Evolutionary conservation across 1,140 invertebrate species (phyloP), one percentile per base, ranked within the genome.

Genomic region (Trichonephila clavata): DNA sequence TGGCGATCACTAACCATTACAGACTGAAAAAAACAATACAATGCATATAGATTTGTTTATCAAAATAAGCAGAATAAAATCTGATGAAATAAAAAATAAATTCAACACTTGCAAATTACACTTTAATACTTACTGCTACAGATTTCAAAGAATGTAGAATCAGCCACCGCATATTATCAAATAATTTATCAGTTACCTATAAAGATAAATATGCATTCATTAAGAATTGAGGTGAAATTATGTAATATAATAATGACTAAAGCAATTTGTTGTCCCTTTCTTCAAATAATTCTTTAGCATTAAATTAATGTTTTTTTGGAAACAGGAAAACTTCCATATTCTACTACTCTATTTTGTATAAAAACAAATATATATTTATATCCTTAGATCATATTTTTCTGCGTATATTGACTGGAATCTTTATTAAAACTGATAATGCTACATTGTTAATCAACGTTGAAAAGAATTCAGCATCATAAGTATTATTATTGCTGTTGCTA

Each of bases 81-180:
- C 8, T 18, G 16, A 43, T 43, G 6, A 20, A 65, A 7, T 43
- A 65, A 87, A 80, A 14, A 60, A 27, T 21, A 21, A 13, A 68
- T 50, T 16, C 16, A 88, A 4, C 39, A 39, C 0, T 39, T 39
- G 7, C 6, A 84, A 24, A 27, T 81, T 63, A 20, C 21, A 20
- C 39, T 39, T 32, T 39, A 77, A 90, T 50, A 95, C 90, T 94
- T 90, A 97, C 97, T 80, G 97, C 96, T 14, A 98, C 97, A 20
- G 97, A 97, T 96, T 97, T 97, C 21, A 98, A 95, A 2, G 97
- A 98, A 95, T 97, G 96, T 65, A 97, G 98, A 91, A 98, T 98
- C 1, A 98, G 96, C 98, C 98, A 99, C 92, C 98, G 94, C 39
- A 96, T 96, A 63, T 96, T 95, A 95, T 96, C 96, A 95, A 96